Evolutionary conservation across 2,888 invertebrate species (phyloP).

Genomic region (Drosophila sordidapex): DNA sequence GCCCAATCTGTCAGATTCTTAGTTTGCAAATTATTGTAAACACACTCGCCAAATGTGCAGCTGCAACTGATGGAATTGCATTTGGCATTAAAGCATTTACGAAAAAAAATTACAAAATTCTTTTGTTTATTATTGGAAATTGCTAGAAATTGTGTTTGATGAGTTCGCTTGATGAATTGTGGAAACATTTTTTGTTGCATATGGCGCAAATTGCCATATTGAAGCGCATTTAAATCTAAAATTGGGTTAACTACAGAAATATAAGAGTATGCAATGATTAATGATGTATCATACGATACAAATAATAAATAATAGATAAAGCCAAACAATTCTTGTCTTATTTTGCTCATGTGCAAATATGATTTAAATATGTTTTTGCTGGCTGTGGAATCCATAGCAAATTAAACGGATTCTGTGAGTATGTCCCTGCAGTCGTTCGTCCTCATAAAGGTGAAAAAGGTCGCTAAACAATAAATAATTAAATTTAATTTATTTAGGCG

Average conservation of each 20-base stretch:
- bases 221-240: conserved; percentile 21
- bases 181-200: conserved; percentile 16
- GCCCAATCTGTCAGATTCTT: conserved; percentile 49
- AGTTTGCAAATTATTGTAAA: conserved; percentile 62
- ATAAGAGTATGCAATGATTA: neutral
- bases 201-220: conserved; percentile 6
- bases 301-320: neutral
- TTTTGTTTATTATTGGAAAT: conserved; percentile 66
- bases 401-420: neutral
- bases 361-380: neutral
- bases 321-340: neutral
- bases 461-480: neutral
- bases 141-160: conserved; percentile 61
- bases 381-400: neutral
- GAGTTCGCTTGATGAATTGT: conserved; percentile 55
- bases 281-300: neutral
- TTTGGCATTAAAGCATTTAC: conserved; percentile 53
- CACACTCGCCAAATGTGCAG: conserved; percentile 44
- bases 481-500: neutral
- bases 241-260: conserved; percentile 20
- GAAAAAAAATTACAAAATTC: conserved; percentile 40
- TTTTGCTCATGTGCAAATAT: neutral
- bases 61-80: conserved; percentile 53
- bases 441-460: neutral
- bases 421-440: neutral